Percentiles rank a stretch among this genome's conserved stretches.
Conservation (phyloP, 92 coral and sea anemone species). For the Actinostola sp. region DNA sequence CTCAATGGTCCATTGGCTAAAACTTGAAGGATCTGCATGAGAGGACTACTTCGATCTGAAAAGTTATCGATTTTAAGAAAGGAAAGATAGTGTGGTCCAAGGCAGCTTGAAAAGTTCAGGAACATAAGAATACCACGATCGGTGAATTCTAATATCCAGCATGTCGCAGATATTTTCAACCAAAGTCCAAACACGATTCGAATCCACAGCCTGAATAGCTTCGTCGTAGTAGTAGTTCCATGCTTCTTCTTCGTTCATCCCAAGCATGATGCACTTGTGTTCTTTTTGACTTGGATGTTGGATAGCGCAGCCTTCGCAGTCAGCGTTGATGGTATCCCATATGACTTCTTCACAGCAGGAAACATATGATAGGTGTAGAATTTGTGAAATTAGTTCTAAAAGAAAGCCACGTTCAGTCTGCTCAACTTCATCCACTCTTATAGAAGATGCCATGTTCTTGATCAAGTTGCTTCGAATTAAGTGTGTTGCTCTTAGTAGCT, state of each 20-base stretch:
- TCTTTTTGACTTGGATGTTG: constrained; percentile 38
- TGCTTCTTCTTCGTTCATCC: constrained; percentile 37
- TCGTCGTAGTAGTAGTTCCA: constrained; percentile 33
- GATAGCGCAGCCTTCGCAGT: constrained; percentile 25
- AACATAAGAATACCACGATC: constrained; percentile 28
- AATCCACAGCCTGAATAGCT: constrained; percentile 26
- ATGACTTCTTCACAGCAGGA: constrained; percentile 12
- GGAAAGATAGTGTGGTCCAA: constrained; percentile 24
- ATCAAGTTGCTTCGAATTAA: no score
- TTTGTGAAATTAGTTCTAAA: constrained; percentile 9
- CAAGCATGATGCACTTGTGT: constrained; percentile 17
- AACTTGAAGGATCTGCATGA: no score
- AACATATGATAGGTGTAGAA: constrained; percentile 32
- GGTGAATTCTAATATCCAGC: constrained; percentile 12
- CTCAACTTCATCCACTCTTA: constrained; percentile 40
- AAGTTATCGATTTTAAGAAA: constrained; percentile 6
- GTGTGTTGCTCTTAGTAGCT: no score
- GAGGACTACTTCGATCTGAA: neutral
- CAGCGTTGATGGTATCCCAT: neutral
- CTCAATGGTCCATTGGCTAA: no score
- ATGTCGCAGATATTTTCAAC: constrained; percentile 14
- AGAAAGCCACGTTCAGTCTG: constrained; percentile 9
- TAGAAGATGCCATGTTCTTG: no score
- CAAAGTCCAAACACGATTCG: neutral
- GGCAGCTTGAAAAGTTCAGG: constrained; percentile 21